phyloP scores from a whole-genome alignment of 1,140 invertebrate species.

The Sycobia sp. region DNA sequence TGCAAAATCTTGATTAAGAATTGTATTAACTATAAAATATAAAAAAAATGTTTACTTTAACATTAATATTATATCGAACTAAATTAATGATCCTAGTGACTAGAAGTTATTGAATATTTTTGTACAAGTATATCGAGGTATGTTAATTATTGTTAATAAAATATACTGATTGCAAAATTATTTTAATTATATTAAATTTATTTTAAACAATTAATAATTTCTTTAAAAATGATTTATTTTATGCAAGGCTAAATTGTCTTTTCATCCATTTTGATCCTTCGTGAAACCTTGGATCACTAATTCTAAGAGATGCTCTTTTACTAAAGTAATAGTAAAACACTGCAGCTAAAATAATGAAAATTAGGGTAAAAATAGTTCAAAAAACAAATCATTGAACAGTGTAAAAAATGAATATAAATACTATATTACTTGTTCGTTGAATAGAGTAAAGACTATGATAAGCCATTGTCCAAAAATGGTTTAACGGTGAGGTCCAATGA shows the following conservation, averaged over 20 bases:
- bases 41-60: constrained; percentile 3
- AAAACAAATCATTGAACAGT: neutral
- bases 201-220: too few species aligned
- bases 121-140: constrained; percentile 6
- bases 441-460: constrained; percentile 66
- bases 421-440: constrained; percentile 68
- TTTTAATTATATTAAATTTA: constrained; percentile 14
- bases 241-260: constrained; percentile 57
- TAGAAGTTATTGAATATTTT: constrained; percentile 29
- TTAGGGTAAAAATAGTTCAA: constrained; percentile 14
- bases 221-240: too few species aligned
- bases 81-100: too few species aligned
- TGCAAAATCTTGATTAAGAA: neutral
- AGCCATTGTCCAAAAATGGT: constrained; percentile 62
- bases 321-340: constrained; percentile 77
- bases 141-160: constrained; percentile 23
- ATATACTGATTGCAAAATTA: constrained; percentile 24
- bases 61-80: neutral
- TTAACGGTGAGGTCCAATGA: constrained; percentile 62
- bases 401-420: too few species aligned
- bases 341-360: constrained; percentile 63
- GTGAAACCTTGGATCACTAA: constrained; percentile 76
- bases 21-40: neutral
- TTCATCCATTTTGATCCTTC: constrained; percentile 74
- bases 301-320: constrained; percentile 71